phyloP scores from a whole-genome alignment of 2,797 vertebrate species.

The Siniperca scherzeri region DNA sequence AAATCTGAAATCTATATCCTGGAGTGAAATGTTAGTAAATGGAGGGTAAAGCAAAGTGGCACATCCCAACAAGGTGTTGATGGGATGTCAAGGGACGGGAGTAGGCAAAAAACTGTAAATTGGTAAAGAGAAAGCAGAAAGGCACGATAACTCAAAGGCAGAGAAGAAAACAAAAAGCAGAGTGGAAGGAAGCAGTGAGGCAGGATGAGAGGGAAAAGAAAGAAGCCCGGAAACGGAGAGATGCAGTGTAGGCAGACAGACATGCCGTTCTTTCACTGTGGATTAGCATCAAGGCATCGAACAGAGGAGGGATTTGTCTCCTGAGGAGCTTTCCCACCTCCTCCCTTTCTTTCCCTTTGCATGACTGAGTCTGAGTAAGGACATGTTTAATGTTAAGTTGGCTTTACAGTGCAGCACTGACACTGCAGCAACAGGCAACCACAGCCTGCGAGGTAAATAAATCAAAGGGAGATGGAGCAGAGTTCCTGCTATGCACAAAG shows the following conservation, averaged over 20 bases:
- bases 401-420: slow-evolving; percentile 26
- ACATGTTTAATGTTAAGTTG: slow-evolving; percentile 56
- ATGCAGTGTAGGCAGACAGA: slow-evolving; percentile 67
- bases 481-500: slow-evolving; percentile 8
- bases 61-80: slow-evolving; percentile 25
- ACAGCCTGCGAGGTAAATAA: slow-evolving; percentile 12
- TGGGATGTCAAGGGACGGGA: not conserved
- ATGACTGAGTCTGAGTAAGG: slow-evolving; percentile 55
- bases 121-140: not conserved
- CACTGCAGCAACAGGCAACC: slow-evolving; percentile 51
- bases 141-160: slow-evolving; percentile 10
- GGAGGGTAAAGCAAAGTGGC: slow-evolving; percentile 22
- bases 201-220: slow-evolving; percentile 30
- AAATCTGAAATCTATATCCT: slow-evolving; percentile 26
- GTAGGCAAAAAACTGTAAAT: slow-evolving; percentile 1
- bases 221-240: slow-evolving; percentile 33
- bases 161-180: not conserved
- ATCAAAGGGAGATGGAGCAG: slow-evolving; percentile 10
- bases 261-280: slow-evolving; percentile 72
- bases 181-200: slow-evolving; percentile 38
- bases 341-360: slow-evolving; percentile 12
- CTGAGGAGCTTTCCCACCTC: slow-evolving; percentile 64
- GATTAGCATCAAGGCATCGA: slow-evolving; percentile 76
- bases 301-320: slow-evolving; percentile 77
- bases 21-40: slow-evolving; percentile 8